Evolutionary conservation across 2,797 vertebrate genomes (phyloP).

Genomic region (Sebastes dallii): DNA sequence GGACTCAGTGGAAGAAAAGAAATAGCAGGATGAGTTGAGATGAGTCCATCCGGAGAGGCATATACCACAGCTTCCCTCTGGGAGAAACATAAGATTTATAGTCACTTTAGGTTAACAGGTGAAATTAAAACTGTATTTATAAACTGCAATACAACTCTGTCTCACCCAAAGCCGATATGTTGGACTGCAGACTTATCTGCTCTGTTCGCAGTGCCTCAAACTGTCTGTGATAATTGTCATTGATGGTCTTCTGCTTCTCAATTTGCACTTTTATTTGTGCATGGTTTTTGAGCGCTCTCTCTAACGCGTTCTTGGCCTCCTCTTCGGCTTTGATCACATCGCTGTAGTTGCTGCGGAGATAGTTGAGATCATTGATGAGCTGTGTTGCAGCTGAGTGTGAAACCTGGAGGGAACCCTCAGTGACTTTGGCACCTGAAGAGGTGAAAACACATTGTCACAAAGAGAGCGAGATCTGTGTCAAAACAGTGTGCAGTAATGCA

Average conservation of each 20-base stretch:
- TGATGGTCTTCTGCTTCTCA: conserved; percentile 5
- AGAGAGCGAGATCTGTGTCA: not conserved
- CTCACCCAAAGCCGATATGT: conserved; percentile 45
- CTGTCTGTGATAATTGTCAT: conserved; percentile 24
- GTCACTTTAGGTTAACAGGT: not conserved
- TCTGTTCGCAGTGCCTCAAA: conserved; percentile 26
- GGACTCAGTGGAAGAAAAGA: too few species aligned
- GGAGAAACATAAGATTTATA: conserved; percentile 2
- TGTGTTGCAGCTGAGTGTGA: conserved; percentile 16
- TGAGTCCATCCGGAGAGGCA: too few species aligned
- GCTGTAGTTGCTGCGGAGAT: conserved; percentile 41
- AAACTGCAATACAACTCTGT: not conserved
- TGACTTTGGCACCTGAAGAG: conserved; percentile 49
- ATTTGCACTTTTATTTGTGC: not conserved
- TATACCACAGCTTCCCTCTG: conserved; percentile 16
- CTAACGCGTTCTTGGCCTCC: conserved; percentile 7
- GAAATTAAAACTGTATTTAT: not conserved
- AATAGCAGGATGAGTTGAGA: too few species aligned
- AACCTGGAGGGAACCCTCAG: conserved; percentile 12
- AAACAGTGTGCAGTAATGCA: not conserved
- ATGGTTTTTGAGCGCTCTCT: not conserved
- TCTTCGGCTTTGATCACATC: conserved; percentile 26
- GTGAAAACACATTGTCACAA: not conserved
- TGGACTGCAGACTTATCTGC: conserved; percentile 20
- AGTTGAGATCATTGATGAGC: conserved; percentile 39